phyloP scores from a whole-genome alignment of 2,888 invertebrate species.

The Gortyna flavago region DNA sequence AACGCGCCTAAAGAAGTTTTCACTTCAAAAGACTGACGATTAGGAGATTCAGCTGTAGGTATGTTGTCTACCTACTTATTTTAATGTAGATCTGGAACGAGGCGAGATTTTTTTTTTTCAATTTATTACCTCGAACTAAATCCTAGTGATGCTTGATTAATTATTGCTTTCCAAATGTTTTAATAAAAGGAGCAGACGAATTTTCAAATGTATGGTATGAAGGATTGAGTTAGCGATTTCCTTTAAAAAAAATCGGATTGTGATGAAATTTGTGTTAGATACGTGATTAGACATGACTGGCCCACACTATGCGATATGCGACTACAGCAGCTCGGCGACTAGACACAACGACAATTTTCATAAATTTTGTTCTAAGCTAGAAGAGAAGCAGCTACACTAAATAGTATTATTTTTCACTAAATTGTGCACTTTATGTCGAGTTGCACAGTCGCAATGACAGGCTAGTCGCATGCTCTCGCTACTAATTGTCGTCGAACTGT shows the following conservation, averaged over 20 bases:
- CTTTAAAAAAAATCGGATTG: not conserved
- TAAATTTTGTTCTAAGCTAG: not conserved
- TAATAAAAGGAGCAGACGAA: not conserved
- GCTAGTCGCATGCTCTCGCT: not conserved
- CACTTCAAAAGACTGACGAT: not conserved
- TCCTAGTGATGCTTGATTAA: not conserved
- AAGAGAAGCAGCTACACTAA: not conserved
- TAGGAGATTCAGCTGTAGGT: not conserved
- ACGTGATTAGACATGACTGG: not conserved
- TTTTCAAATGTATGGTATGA: not conserved
- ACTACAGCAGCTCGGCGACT: not conserved
- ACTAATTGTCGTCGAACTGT: not conserved
- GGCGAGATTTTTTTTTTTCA: conserved; percentile 23
- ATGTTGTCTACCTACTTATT: not conserved
- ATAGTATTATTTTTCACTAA: not conserved
- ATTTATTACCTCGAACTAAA: conserved; percentile 15
- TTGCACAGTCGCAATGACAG: not conserved
- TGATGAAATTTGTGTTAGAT: not conserved
- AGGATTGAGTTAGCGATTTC: not conserved
- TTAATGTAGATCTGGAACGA: conserved; percentile 12
- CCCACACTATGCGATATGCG: not conserved
- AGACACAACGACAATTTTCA: not conserved
- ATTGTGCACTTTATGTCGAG: not conserved
- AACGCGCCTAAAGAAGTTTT: too few species aligned
- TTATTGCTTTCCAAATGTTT: not conserved